A percentile compares a stretch with the other conserved stretches of the same genome.
phyloP scores from a whole-genome alignment of 2,888 invertebrate species.

The Cremastobaeus sp. region DNA sequence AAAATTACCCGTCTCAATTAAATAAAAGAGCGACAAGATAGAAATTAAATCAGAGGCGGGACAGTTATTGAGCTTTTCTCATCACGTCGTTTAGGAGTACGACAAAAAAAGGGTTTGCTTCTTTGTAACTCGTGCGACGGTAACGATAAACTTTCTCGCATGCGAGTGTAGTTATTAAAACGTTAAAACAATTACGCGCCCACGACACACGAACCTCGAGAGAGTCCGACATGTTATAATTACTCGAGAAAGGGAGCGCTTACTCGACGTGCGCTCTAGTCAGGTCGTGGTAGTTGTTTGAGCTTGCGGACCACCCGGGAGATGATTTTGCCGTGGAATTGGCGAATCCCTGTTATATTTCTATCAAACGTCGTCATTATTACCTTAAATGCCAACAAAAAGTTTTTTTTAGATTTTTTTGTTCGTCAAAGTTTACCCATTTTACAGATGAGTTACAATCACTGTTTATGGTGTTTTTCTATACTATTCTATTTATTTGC shows the following conservation, averaged over 20 bases:
- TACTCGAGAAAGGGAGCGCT: constrained; percentile 66
- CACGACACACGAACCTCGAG: constrained; percentile 62
- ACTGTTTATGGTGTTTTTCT: constrained; percentile 17
- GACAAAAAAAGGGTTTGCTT: not conserved
- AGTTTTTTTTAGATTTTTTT: constrained; percentile 43
- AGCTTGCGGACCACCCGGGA: constrained; percentile 64
- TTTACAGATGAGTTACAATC: constrained; percentile 38
- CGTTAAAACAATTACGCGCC: constrained; percentile 74
- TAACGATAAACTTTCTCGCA: constrained; percentile 61
- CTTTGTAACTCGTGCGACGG: not conserved
- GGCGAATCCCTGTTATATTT: constrained; percentile 43
- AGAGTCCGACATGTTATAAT: constrained; percentile 66
- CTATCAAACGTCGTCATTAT: constrained; percentile 52
- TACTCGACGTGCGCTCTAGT: constrained; percentile 30
- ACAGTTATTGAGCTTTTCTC: too few relatives aligned
- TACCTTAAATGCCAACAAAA: constrained; percentile 53
- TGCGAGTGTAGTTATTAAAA: constrained; percentile 75
- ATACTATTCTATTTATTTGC: constrained; percentile 1
- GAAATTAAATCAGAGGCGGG: too few relatives aligned
- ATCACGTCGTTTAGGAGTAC: too few relatives aligned
- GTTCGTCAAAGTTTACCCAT: constrained; percentile 39
- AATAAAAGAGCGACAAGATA: too few relatives aligned
- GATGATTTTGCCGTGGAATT: constrained; percentile 33
- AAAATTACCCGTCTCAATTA: too few relatives aligned
- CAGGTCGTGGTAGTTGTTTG: constrained; percentile 10